Evolutionary conservation across 23 tunicate species (phyloP).

Genomic region (Halocynthia aurantium): DNA sequence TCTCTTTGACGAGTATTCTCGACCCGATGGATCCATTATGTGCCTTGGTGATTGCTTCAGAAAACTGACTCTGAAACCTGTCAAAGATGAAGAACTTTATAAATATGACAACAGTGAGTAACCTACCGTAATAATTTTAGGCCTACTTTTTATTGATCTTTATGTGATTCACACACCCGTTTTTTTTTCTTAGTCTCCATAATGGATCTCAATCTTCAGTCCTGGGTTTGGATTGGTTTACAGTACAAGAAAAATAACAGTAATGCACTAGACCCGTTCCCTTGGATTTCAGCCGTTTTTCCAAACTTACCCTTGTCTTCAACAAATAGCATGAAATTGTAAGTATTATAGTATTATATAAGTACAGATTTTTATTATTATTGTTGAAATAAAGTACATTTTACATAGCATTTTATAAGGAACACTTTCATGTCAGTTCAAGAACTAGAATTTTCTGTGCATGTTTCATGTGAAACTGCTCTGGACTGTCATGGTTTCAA

Average conservation of each 20-base stretch:
- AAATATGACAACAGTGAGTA: slow-evolving; percentile 53
- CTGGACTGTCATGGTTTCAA: no score
- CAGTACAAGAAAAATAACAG: slow-evolving; percentile 35
- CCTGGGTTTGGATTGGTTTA: slow-evolving; percentile 62
- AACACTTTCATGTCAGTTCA: no score
- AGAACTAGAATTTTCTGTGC: no score
- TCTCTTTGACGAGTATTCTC: slow-evolving; percentile 7
- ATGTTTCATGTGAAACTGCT: no score
- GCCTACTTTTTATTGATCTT: not conserved
- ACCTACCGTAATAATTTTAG: slow-evolving; percentile 1
- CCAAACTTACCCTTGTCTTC: slow-evolving; percentile 41
- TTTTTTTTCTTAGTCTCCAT: slow-evolving; percentile 42
- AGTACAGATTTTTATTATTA: no score
- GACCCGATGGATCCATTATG: not conserved
- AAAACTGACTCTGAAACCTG: not conserved
- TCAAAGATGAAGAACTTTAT: slow-evolving; percentile 17
- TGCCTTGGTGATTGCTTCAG: not conserved
- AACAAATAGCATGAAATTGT: slow-evolving; percentile 7
- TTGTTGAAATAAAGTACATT: no score
- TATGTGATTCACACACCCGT: not conserved
- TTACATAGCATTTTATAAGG: no score
- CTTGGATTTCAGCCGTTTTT: slow-evolving; percentile 39
- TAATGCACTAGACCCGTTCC: slow-evolving; percentile 23
- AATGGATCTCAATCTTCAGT: slow-evolving; percentile 25
- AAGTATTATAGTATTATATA: no score